Base-by-base conservation (phyloP, 2,888 invertebrate genomes). In the Drosophila affinis region DNA sequence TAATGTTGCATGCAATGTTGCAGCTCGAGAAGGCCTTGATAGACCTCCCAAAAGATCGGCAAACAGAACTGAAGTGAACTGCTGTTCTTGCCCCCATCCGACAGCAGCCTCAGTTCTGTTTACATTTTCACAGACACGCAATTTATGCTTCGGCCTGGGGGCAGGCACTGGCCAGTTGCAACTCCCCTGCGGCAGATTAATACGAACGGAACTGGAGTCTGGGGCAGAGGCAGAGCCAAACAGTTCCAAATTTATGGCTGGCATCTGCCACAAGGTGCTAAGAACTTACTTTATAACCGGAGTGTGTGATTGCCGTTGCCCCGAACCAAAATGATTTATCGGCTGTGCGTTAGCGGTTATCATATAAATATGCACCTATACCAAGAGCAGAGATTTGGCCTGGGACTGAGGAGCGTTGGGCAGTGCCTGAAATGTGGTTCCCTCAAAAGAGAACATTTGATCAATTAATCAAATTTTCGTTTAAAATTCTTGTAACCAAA, bases 81-180 rank as follows among this genome's bases (percentile, higher is more conserved):
- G 29, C 2, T 29, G 9, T 29, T 29, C 29, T 55, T n/a, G 69
- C 34, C 70, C 69, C 69, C 34, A 34, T 12, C 54, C 47, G 67
- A 45, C 54, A 32, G 55, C 65, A 67, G 18, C 58, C 24, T 9
- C 24, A 47, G 27, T 44, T 64, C n/a, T 76, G 70, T 80, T 79
- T 76, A 82, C 71, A 76, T 74, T 73, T 21, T 39, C 55, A 45
- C 63, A 69, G 71, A 70, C 80, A 82, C 68, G 80, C 73, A 80
- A 80, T 83, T 80, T 76, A 77, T 77, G 53, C 65, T 73, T 18
- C 54, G 49, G 27, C 62, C 67, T 56, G 67, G 34, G 34, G 67
- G 67, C 67, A 56, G 32, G 51, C 67, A 67, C 67, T 67, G 67
- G 67, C 67, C 56, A 7, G 24, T 44, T 18, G 48, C 68, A 61